Base-by-base conservation (phyloP, 2,888 invertebrate genomes). In the Pterostichus madidus region DNA sequence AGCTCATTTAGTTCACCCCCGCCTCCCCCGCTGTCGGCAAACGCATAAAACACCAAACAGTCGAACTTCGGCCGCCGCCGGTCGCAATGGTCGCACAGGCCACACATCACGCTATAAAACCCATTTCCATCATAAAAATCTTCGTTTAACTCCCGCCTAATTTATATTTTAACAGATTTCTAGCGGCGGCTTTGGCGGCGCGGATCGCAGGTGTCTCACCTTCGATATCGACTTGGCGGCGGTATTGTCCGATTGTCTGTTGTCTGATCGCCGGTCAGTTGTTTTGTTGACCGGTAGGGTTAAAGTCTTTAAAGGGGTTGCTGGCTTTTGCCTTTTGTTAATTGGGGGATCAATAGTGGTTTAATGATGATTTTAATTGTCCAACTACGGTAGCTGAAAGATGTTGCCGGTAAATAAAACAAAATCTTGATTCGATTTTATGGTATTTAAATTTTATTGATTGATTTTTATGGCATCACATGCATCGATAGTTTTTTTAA, bases 91-190 rank as follows among this genome's bases (percentile, higher is more conserved):
- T 1, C 24, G 24, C 24, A 56, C 75, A 76, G 75, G 75, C 56
- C 56, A 53, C 77, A 77, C 77, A 77, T 32, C 77, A 77, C 77
- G 53, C 68, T 77, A 77, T 77, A 77, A 77, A 73, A 77, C 77
- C 77, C 17, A 56, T 7, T 56, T 77, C 77, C 77, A 77, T 77
- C 77, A 77, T 77, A 77, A 77, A 77, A 77, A 77, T 77, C 52
- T 77, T 39, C 56, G 39, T 56, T 56, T 77, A 77, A 77, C 77
- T 56, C 32, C 35, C 56, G 52, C 56, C 77, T 77, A 77, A 77
- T 77, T 77, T 77, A 77, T 77, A 77, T 77, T 77, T 77, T 77
- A 77, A 77, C 77, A 77, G 77, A 77, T 77, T 56, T 77, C 56
- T 77, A 56, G 44, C 53, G 77, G 56, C 56, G 53, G 32, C 77